phyloP scores from a whole-genome alignment of 2,888 invertebrate genomes.

The Stictocephala bisonia region DNA sequence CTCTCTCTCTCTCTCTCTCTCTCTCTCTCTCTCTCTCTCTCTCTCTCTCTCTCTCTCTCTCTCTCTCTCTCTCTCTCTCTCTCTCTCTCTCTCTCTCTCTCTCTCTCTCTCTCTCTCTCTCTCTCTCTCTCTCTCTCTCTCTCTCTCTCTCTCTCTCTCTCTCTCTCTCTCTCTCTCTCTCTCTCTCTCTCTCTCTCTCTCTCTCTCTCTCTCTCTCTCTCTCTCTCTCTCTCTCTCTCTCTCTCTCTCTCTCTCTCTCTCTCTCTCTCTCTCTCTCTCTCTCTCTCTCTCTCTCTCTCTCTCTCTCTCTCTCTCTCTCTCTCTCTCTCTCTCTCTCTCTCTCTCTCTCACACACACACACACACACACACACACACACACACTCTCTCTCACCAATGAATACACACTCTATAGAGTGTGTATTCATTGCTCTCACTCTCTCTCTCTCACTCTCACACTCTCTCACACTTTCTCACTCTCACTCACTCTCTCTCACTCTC shows the following conservation, averaged over 20 bases:
- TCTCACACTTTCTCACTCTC: background rate
- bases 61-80: no score
- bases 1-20: no score
- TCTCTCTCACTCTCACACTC: background rate
- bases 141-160: conserved; percentile 16
- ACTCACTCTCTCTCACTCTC: background rate
- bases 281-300: conserved; percentile 1
- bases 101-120: no score
- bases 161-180: conserved; percentile 14
- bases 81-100: no score
- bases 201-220: conserved; percentile 7
- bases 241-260: background rate
- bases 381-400: background rate
- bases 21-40: no score
- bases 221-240: conserved; percentile 11
- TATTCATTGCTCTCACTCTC: background rate
- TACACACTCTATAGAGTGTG: no score
- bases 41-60: no score
- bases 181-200: conserved; percentile 14
- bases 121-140: background rate
- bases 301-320: no score
- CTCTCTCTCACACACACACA: no score
- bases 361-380: no score
- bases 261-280: background rate
- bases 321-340: no score